Conservation (phyloP, 2,797 vertebrate genomes). For the Pyrocephalus nanus region DNA sequence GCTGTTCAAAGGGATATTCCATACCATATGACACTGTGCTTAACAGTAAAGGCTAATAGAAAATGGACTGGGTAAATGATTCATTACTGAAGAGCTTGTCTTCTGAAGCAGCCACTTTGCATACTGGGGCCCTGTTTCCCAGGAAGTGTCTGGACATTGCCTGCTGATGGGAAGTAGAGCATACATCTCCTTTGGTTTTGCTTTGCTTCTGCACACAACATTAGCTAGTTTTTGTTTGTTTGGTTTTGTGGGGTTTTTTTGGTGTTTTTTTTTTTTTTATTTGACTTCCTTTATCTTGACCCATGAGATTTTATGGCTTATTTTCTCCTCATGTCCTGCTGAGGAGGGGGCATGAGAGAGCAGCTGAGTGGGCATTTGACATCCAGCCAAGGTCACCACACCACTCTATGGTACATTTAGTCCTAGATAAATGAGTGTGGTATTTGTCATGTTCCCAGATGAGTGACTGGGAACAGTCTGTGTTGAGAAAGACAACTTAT, state of each 20-base stretch:
- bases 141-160: neutral
- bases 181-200: neutral
- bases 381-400: neutral
- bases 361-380: neutral
- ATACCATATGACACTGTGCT: neutral
- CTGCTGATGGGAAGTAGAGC: neutral
- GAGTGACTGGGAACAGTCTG: neutral
- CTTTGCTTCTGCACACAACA: neutral
- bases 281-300: neutral
- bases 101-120: neutral
- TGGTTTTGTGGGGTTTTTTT: no score
- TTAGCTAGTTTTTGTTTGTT: no score
- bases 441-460: neutral
- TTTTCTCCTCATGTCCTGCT: neutral
- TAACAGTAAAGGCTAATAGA: neutral
- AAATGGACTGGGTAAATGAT: neutral
- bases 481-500: neutral
- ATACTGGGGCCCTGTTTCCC: neutral
- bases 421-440: neutral
- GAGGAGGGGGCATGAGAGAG: neutral
- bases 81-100: rapidly evolving
- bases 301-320: neutral
- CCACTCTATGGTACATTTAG: neutral
- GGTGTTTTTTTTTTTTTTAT: neutral
- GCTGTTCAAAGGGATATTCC: neutral